Evolutionary conservation across 2,113 vertebrate genomes (phyloP), one percentile per base, ranked within the genome.

Genomic region (Melanerpes formicivorus): DNA sequence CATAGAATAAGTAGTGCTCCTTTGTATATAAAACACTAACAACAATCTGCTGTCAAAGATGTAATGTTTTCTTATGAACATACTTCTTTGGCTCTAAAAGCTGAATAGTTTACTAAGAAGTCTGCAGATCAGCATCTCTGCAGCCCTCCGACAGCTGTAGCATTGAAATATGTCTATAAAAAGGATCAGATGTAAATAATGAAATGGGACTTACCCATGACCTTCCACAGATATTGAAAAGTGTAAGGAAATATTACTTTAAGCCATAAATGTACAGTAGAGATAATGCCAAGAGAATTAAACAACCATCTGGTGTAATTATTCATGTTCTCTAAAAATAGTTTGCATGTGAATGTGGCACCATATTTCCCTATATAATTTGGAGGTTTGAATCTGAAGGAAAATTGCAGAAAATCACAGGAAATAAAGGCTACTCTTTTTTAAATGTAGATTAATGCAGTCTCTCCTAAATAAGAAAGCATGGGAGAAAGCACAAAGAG

Each of bases 251-350:
- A 95, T 95, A 92, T 87, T 90, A 90, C 93, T 95, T 96, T 95
- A 96, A 96, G 96, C 88, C 93, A 96, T 95, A 96, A 97, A 93
- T 72, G 81, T 97, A 97, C 96, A 97, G 97, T 95, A 96, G 86
- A 96, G 90, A 97, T 95, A 97, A 97, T 96, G 96, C 96, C 96
- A 97, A 83, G 95, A 95, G 95, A 98, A 96, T 97, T 96, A 96
- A 97, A 92, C 95, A 97, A 95, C 96, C 97, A 98, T 98, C 97
- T 98, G 97, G 93, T 97, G 90, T 91, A 96, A 97, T 97, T 97
- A 97, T 96, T 97, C 97, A 97, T 91, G 88, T 85, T 95, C 72
- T 70, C 97, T 97, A 97, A 98, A 98, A 98, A 97, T 98, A 98
- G 93, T 87, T 95, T 96, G 82, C 88, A 95, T 92, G 95, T 95